Conservation (phyloP, 92 coral and sea anemone genomes). For the Parazoanthus darwini region DNA sequence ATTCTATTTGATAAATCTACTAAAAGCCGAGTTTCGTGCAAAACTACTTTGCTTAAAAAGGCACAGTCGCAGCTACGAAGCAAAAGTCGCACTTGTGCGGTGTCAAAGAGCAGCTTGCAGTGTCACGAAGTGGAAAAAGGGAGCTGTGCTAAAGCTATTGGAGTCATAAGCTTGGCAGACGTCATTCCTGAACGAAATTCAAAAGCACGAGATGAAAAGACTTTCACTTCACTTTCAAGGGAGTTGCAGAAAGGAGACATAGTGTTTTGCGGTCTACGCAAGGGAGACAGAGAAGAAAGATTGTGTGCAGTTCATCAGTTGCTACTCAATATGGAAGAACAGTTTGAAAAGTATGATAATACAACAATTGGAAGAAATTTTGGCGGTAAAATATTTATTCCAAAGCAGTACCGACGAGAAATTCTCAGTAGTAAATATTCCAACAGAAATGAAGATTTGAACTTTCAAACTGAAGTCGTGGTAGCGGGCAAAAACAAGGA, state of each 20-base stretch:
- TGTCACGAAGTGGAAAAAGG: background rate
- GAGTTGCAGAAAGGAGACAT: constrained; percentile 12
- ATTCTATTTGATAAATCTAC: constrained; percentile 34
- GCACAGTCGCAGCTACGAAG: constrained; percentile 9
- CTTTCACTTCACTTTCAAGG: constrained; percentile 21
- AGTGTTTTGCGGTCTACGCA: background rate
- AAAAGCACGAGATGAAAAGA: background rate
- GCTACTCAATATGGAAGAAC: background rate
- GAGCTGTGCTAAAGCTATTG: background rate
- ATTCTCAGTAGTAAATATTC: constrained; percentile 11
- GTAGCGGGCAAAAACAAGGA: background rate
- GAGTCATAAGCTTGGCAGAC: constrained; percentile 2
- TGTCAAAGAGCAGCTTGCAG: background rate
- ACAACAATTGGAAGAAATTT: background rate
- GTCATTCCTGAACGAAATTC: background rate
- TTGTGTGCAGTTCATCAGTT: background rate
- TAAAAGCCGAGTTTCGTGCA: constrained; percentile 41
- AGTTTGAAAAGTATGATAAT: background rate
- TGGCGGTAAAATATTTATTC: background rate
- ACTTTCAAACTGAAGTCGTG: background rate
- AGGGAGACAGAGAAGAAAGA: background rate
- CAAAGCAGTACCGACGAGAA: background rate
- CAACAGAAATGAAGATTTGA: background rate
- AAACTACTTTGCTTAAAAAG: background rate
- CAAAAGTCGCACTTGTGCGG: background rate